Percentiles rank a stretch among this genome's conserved stretches.
phyloP scores from a whole-genome alignment of 2,888 invertebrate species.

The Perizoma affinitatum region DNA sequence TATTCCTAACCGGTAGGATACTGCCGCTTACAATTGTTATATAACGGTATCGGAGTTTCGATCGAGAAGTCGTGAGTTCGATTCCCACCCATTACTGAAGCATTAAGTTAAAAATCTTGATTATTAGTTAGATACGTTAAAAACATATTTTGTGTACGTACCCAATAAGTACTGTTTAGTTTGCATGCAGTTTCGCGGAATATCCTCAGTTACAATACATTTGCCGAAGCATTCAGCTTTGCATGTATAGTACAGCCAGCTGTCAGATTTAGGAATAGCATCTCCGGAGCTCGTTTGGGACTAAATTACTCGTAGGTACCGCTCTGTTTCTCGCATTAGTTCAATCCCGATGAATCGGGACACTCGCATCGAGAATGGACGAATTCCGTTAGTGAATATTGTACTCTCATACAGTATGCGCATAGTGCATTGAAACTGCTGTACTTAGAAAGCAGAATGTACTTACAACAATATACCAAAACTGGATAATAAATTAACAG shows the following conservation, averaged over 20 bases:
- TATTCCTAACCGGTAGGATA: too few species aligned
- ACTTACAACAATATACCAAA: neutral
- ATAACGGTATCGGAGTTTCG: too few species aligned
- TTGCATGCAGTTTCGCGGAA: too few species aligned
- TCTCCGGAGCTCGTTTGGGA: conserved; percentile 59
- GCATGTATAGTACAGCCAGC: conserved; percentile 45
- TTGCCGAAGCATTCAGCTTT: too few species aligned
- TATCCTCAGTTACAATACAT: too few species aligned
- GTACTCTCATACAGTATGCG: conserved; percentile 14
- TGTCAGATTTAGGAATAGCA: conserved; percentile 73
- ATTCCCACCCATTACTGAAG: too few species aligned
- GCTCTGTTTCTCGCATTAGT: conserved; percentile 75
- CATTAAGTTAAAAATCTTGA: too few species aligned
- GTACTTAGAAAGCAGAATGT: neutral
- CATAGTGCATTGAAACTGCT: neutral
- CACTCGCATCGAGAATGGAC: conserved; percentile 53
- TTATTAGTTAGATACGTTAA: too few species aligned
- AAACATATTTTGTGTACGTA: too few species aligned
- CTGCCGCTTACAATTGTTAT: too few species aligned
- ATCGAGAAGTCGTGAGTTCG: too few species aligned
- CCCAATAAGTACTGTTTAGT: too few species aligned
- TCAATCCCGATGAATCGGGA: conserved; percentile 66
- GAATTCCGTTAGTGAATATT: conserved; percentile 37
- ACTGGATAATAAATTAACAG: neutral
- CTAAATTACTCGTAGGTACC: conserved; percentile 46